A percentile compares a stretch with the other conserved stretches of the same genome.
phyloP scores from a whole-genome alignment of 2,888 invertebrate species.

The Frankliniella intonsa region DNA sequence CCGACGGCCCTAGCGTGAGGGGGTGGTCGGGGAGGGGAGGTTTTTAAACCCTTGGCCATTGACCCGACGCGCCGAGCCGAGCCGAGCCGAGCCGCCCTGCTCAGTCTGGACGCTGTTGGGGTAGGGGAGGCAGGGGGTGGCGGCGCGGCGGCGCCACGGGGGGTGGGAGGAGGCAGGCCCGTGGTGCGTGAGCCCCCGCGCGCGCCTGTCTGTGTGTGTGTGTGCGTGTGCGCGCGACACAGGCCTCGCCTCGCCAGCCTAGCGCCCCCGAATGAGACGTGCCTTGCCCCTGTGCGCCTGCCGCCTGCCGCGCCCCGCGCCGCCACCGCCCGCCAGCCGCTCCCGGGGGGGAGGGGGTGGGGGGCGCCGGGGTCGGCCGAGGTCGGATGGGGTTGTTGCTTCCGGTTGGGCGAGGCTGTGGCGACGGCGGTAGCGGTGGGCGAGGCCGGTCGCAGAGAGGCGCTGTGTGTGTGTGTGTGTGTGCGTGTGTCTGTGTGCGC shows the following conservation, averaged over 20 bases:
- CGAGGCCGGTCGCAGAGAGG: not conserved
- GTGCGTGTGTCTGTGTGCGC: not conserved
- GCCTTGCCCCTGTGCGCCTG: not conserved
- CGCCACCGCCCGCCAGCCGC: not conserved
- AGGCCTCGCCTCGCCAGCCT: not conserved
- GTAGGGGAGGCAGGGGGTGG: not conserved
- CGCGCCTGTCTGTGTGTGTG: not conserved
- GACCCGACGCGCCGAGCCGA: constrained; percentile 22
- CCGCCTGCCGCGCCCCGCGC: not conserved
- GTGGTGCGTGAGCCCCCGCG: not conserved
- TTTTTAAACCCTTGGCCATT: constrained; percentile 24
- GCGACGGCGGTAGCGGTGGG: not conserved
- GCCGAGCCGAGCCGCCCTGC: constrained; percentile 15
- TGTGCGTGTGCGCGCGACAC: not conserved
- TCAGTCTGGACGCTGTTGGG: constrained; percentile 4
- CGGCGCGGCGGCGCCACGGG: not conserved
- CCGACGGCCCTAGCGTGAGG: not conserved
- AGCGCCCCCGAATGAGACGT: constrained; percentile 15
- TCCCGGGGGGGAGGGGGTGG: no score
- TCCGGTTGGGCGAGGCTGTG: not conserved
- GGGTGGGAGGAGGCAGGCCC: not conserved
- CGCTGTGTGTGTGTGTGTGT: not conserved
- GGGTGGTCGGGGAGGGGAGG: not conserved
- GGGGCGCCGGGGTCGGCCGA: not conserved
- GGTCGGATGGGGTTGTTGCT: constrained; percentile 24